These are phyloP conservation scores for Balaenoptera acutorostrata DNA, from an alignment of 2,113 vertebrate genomes.

Conservation along the genomic window DNA sequence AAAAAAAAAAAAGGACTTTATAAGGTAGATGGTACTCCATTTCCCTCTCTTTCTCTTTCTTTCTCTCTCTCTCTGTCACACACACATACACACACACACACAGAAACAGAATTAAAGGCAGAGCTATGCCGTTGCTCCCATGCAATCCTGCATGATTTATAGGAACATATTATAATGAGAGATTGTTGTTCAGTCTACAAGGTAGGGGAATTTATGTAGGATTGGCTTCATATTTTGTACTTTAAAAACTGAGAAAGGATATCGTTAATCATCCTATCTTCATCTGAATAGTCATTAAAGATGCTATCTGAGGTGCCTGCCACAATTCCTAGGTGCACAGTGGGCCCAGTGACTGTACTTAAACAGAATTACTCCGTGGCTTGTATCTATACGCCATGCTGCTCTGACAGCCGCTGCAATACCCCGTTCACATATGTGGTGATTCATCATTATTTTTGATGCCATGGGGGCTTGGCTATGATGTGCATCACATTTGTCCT, in stretches of 20 bases:
- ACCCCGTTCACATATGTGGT: background rate
- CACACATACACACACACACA: background rate
- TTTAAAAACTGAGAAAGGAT: slow-evolving; percentile 8
- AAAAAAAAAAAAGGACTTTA: no score
- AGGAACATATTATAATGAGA: slow-evolving; percentile 15
- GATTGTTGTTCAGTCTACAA: slow-evolving; percentile 21
- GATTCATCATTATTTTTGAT: slow-evolving; percentile 43
- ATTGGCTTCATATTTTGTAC: slow-evolving; percentile 25
- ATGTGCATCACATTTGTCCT: background rate
- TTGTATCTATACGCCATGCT: background rate
- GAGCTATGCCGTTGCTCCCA: background rate
- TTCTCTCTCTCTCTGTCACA: background rate
- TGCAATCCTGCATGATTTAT: slow-evolving; percentile 28
- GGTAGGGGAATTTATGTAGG: slow-evolving; percentile 23
- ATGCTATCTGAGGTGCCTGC: slow-evolving; percentile 17
- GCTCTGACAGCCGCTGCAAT: background rate
- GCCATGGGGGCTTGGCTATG: background rate
- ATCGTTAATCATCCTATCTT: slow-evolving; percentile 32
- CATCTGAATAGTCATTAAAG: slow-evolving; percentile 44
- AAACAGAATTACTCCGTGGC: background rate
- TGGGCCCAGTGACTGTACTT: background rate
- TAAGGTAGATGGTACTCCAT: background rate
- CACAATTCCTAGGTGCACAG: background rate
- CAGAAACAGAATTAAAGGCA: background rate
- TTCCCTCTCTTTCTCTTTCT: background rate